Evolutionary conservation across 2,113 vertebrate species (phyloP), one percentile per base, ranked within the genome.

Genomic region (Callospermophilus lateralis): DNA sequence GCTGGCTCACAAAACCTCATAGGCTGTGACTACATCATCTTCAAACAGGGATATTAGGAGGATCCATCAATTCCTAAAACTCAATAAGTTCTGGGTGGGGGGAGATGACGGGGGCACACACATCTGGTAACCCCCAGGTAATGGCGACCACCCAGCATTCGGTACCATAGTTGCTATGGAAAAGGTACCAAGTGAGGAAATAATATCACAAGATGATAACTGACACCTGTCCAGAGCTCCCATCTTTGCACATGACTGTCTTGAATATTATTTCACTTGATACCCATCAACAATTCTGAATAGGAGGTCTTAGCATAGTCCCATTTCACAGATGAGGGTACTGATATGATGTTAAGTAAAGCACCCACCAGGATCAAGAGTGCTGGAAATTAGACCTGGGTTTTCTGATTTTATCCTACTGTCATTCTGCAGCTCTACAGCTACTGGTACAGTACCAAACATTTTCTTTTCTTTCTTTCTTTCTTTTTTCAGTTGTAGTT

Each of bases 1-100:
- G 91, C 95, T 84, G 97, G 72, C 94, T 97, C 93, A 96, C 97
- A 98, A 97, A 97, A 90, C 97, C 98, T 95, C 94, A 58, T 65
- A 95, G 85, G 78, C 85, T 96, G 81, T 61, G 98, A 94, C 94
- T 97, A 96, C 37, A 87, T 97, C 97, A 80, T 97, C 95, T 97
- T 95, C 89, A 97, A 83, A 84, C 74, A 84, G 42, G 26, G 95
- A 80, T 81, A 94, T 96, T 65, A 95, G 93, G 95, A 2, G 2
- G 90, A 95, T 24, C 2, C 67, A 77, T 77, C 63, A 39, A 89
- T n/a, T 68, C 89, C 94, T 97, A 67, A 94, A 94, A 84, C 63
- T 37, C 12, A 58, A 34, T 55, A 34, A 32, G 30, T 94, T 91
- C 53, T 34, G 7, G 9, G 42, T 53, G 22, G 1, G 7, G 13